These are phyloP conservation scores for Conchocele bisecta DNA, from an alignment of 2,888 invertebrate genomes.

Conservation along the genomic window DNA sequence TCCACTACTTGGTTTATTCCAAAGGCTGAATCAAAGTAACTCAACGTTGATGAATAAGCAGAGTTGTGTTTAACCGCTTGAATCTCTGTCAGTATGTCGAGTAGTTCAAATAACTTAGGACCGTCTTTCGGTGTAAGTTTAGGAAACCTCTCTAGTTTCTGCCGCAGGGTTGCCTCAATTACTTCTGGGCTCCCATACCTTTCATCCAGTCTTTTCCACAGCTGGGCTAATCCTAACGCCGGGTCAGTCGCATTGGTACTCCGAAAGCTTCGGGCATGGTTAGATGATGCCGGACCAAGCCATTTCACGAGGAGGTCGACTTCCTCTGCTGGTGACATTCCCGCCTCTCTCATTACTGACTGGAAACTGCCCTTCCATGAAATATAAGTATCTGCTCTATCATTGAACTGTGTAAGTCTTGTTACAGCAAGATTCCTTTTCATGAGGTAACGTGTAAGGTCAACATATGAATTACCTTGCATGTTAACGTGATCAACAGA, in stretches of 20 bases:
- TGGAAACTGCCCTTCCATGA: conserved; percentile 42
- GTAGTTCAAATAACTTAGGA: conserved; percentile 22
- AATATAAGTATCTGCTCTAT: conserved; percentile 37
- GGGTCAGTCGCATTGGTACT: conserved; percentile 9
- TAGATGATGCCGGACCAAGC: conserved; percentile 40
- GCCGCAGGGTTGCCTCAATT: conserved; percentile 21
- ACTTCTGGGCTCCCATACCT: conserved; percentile 33
- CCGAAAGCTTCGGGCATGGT: conserved; percentile 30
- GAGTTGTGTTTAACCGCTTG: conserved; percentile 23
- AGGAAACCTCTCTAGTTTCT: conserved; percentile 24
- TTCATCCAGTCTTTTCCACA: conserved; percentile 42
- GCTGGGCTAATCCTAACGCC: neutral
- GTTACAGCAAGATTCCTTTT: conserved; percentile 30
- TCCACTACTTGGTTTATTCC: conserved; percentile 44
- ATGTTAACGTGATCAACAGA: too few relatives aligned
- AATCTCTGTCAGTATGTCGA: conserved; percentile 36
- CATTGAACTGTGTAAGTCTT: conserved; percentile 37
- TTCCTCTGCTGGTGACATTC: conserved; percentile 31
- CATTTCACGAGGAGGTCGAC: conserved; percentile 42
- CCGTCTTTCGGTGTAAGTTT: conserved; percentile 23
- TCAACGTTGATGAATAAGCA: conserved; percentile 7
- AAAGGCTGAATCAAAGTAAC: conserved; percentile 46
- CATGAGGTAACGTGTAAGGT: conserved; percentile 26
- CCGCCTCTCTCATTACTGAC: conserved; percentile 26
- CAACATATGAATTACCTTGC: too few relatives aligned